A percentile compares a stretch with the other conserved stretches of the same genome.
phyloP scores from a whole-genome alignment of 2,797 vertebrate genomes.

The Numenius phaeopus region DNA sequence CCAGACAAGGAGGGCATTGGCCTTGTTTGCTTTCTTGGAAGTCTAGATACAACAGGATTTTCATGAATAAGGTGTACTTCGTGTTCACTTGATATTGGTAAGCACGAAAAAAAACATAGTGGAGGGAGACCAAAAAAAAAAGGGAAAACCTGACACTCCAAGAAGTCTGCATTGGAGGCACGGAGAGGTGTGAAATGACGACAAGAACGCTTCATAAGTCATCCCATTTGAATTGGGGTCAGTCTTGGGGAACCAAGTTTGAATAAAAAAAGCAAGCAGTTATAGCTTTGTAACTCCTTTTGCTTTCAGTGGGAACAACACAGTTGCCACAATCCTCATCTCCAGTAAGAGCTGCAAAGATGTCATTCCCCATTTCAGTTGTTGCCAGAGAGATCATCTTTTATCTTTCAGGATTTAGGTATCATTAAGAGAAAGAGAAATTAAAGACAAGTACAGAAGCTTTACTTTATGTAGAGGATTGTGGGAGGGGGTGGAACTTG shows the following conservation, averaged over 20 bases:
- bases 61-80: not conserved
- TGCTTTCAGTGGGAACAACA: not conserved
- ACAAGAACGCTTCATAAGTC: not conserved
- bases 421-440: not conserved
- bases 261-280: not conserved
- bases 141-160: not conserved
- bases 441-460: not conserved
- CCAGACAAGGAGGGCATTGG: not conserved
- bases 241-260: not conserved
- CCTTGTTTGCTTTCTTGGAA: not conserved
- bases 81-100: not conserved
- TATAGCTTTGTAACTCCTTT: not conserved
- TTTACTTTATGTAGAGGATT: not conserved
- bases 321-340: not conserved
- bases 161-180: not conserved
- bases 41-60: not conserved
- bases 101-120: not conserved
- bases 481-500: not conserved
- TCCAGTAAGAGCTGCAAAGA: not conserved
- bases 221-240: not conserved
- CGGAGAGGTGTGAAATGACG: not conserved
- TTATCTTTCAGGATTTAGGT: not conserved
- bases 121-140: not conserved
- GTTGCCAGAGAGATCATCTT: not conserved
- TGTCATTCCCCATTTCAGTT: not conserved